Evolutionary conservation across 2,797 vertebrate species (phyloP).

Genomic region (Phylloscopus collybita): DNA sequence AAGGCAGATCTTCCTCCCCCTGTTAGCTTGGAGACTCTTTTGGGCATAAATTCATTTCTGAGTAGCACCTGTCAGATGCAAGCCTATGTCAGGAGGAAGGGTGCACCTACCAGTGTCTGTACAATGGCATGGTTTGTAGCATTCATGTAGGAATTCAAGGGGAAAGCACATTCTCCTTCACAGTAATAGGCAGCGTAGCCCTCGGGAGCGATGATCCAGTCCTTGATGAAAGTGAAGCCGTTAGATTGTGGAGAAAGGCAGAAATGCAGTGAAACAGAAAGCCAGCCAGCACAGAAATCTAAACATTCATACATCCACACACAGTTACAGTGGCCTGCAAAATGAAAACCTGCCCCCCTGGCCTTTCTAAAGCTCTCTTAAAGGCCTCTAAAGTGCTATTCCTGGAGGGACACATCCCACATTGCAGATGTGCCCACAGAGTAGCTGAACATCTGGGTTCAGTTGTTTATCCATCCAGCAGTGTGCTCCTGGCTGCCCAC

Average conservation of each 20-base stretch:
- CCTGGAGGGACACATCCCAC: background rate
- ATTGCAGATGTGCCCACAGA: background rate
- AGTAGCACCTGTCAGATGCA: background rate
- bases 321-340: background rate
- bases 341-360: background rate
- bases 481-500: background rate
- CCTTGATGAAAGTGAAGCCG: constrained; percentile 72
- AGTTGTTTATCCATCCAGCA: background rate
- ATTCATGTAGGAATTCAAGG: constrained; percentile 97
- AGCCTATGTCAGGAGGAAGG: background rate
- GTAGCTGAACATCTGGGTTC: background rate
- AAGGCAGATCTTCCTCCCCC: background rate
- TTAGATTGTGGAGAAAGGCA: background rate
- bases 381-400: background rate
- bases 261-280: background rate
- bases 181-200: constrained; percentile 98
- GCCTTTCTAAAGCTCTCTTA: background rate
- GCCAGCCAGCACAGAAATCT: background rate
- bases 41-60: background rate
- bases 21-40: background rate
- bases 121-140: constrained; percentile 98
- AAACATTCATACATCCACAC: background rate
- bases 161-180: constrained; percentile 97
- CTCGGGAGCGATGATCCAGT: constrained; percentile 98
- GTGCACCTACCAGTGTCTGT: constrained; percentile 91